Evolutionary conservation across 2,888 invertebrate genomes (phyloP).

Genomic region (Xanthostigma xanthostigma): DNA sequence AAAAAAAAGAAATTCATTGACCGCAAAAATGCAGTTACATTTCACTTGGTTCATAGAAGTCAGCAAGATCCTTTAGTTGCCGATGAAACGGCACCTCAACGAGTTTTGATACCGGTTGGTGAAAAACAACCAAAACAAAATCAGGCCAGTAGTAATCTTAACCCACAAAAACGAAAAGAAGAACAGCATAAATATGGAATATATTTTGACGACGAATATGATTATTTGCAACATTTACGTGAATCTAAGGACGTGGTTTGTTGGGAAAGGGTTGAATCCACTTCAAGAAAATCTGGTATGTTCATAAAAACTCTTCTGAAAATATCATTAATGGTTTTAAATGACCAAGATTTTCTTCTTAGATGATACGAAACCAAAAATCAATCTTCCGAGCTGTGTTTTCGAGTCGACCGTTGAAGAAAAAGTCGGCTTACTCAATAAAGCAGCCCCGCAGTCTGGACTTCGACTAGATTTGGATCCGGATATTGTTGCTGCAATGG

Average conservation of each 20-base stretch:
- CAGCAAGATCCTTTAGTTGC: slow-evolving; percentile 83
- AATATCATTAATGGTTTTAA: not conserved
- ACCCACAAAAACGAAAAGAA: slow-evolving; percentile 38
- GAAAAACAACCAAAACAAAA: slow-evolving; percentile 14
- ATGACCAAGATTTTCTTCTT: too few relatives aligned
- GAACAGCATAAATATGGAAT: slow-evolving; percentile 79
- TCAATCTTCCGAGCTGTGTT: slow-evolving; percentile 69
- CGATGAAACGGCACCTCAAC: slow-evolving; percentile 79
- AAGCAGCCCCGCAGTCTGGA: slow-evolving; percentile 49
- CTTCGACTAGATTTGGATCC: slow-evolving; percentile 69
- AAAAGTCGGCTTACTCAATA: slow-evolving; percentile 67
- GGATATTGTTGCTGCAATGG: slow-evolving; percentile 82
- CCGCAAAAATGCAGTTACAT: slow-evolving; percentile 80
- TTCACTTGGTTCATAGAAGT: slow-evolving; percentile 84
- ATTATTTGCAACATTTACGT: slow-evolving; percentile 84
- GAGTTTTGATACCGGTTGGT: slow-evolving; percentile 57
- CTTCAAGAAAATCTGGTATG: not conserved
- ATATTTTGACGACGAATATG: slow-evolving; percentile 87
- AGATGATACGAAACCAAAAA: slow-evolving; percentile 12
- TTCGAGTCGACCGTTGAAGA: slow-evolving; percentile 81
- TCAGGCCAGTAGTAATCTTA: slow-evolving; percentile 1
- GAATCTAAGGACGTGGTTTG: slow-evolving; percentile 41
- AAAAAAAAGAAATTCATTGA: slow-evolving; percentile 74
- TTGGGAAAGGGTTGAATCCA: slow-evolving; percentile 29
- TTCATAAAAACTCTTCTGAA: not conserved